Evolutionary conservation across 2,113 vertebrate species (phyloP).

Genomic region (Micromys minutus): DNA sequence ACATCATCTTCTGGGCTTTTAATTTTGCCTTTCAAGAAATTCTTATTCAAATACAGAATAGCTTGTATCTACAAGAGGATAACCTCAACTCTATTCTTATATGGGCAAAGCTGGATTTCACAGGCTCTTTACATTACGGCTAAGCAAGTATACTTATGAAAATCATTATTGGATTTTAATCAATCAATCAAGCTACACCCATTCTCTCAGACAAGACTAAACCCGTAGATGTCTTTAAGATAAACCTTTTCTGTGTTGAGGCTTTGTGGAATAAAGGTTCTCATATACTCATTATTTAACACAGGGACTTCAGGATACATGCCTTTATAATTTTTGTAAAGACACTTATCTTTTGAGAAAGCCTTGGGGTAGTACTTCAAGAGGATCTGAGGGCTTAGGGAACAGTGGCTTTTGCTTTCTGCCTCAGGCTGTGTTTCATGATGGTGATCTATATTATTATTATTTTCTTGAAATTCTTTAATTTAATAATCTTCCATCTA

Average conservation of each 20-base stretch:
- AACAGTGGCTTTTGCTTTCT: background rate
- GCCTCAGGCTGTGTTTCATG: background rate
- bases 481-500: conserved; percentile 18
- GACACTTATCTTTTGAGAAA: conserved; percentile 1
- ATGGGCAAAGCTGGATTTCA: background rate
- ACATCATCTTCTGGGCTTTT: background rate
- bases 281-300: conserved; percentile 35
- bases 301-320: background rate
- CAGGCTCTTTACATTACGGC: background rate
- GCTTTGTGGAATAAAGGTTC: background rate
- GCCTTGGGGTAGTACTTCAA: background rate
- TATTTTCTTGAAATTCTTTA: conserved; percentile 4
- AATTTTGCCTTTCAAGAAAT: background rate
- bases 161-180: background rate
- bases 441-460: background rate
- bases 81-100: background rate
- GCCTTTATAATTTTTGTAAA: conserved; percentile 19
- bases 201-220: conserved; percentile 30
- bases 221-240: background rate
- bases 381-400: background rate
- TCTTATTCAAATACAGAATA: background rate
- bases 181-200: background rate
- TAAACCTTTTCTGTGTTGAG: conserved; percentile 4
- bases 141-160: conserved; percentile 26
- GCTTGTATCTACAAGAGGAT: background rate